Evolutionary conservation across 2,113 vertebrate species (phyloP), one percentile per base, ranked within the genome.

Genomic region (Phrynosoma blainvillii): DNA sequence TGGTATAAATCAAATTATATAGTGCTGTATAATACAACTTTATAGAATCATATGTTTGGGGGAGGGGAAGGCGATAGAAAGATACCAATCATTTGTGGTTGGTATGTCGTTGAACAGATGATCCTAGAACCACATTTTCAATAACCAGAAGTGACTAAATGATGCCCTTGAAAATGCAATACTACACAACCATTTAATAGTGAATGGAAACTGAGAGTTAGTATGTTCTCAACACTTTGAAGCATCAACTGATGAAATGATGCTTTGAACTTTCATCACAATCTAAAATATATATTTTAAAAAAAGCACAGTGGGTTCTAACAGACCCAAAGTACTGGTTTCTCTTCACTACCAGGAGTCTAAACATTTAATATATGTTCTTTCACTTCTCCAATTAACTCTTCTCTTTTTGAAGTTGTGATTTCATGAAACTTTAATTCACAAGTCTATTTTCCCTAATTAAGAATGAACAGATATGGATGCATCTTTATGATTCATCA

Each of bases 1-100:
- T 94, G 95, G 93, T 66, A 84, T 13, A 79, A 88, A 20, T 56
- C 27, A 65, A 70, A 74, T 68, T 75, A 56, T 30, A 47, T 0
- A 21, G 65, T 30, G 23, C 1, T 2, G 13, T 0, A 0, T 4
- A 0, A 1, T 54, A 10, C 21, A 65, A 13, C 12, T 78, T n/a
- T 36, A 36, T 56, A 73, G 21, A 76, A 5, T 25, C 40, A 5
- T 25, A 73, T 7, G 8, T 77, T 2, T n/a, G 25, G 23, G 16
- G n/a, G 13, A 21, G 21, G 23, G 23, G 36, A 30, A 13, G 42
- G 36, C 36, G 9, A 18, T 25, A n/a, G 36, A 30, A 8, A 62
- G 21, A 20, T 9, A 32, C 66, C 36, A 76, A 8, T 16, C 10
- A n/a, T 59, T 71, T 36, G 9, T 8, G 81, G 71, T 25, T 59